Evolutionary conservation across 2,888 invertebrate species (phyloP), one percentile per base, ranked within the genome.

Genomic region (Papilio protenor): DNA sequence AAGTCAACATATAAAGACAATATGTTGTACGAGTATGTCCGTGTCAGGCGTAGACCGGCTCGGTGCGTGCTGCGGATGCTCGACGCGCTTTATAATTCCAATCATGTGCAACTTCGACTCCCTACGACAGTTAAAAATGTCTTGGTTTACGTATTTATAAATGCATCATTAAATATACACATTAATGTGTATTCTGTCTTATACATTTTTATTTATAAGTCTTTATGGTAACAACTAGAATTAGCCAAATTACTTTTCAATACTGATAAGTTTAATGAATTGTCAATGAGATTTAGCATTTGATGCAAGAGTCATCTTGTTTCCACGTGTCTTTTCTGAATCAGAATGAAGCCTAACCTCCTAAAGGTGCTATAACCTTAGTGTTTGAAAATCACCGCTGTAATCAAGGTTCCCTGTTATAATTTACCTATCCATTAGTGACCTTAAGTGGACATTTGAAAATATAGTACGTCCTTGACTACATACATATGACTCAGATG

Each of bases 61-160:
- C 73, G 69, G 82, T 86, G 85, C 86, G 85, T 86, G 87, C 84
- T 77, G 81, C 79, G 81, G 81, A 81, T 86, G 82, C 81, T 81
- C 27, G 73, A 23, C 12, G 69, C 75, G 82, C 79, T 85, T 88
- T 85, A 80, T 81, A 79, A 90, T 89, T 86, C 87, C 76, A 81
- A 69, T 78, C 88, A 83, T 82, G 85, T 69, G 76, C 79, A 75
- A 72, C 57, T 72, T 70, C 40, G 77, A 75, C 72, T 52, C 73
- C 61, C 23, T 52, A 74, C 66, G 57, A 74, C 77, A 66, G 47
- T 47, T 64, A 79, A 45, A 75, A 64, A 75, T 77, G 70, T 75
- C 69, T 71, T 76, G 71, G 77, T 66, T 59, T n/a, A 40, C 40
- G 8, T n/a, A 57, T 40, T 64, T 72, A 72, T 27, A 61, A 70